A percentile compares a stretch with the other conserved stretches of the same genome.
Evolutionary conservation across 1,140 invertebrate species (phyloP).

Genomic region (Catajapyx aquilonaris): DNA sequence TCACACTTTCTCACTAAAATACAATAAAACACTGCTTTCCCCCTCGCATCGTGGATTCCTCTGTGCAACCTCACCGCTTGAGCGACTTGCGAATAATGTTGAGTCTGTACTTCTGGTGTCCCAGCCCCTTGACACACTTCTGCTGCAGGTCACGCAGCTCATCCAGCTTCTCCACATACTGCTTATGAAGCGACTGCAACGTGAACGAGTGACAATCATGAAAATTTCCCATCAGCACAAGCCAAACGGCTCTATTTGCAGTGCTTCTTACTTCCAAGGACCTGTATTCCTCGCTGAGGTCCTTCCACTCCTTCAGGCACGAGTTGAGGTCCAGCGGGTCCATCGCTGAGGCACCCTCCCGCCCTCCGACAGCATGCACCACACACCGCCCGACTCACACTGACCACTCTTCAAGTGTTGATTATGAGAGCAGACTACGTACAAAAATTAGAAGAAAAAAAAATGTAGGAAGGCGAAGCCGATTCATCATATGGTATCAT

Average conservation of each 20-base stretch:
- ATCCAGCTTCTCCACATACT: slow-evolving; percentile 63
- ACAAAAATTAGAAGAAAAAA: no score
- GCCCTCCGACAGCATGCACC: no score
- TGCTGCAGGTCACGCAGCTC: slow-evolving; percentile 60
- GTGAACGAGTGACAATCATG: no score
- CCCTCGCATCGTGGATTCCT: not conserved
- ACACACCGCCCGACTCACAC: no score
- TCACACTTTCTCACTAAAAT: slow-evolving; percentile 1
- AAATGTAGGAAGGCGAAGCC: no score
- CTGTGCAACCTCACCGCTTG: slow-evolving; percentile 36
- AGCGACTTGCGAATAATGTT: slow-evolving; percentile 52
- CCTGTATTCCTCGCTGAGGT: slow-evolving; percentile 51
- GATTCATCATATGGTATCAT: no score
- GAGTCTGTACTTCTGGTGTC: slow-evolving; percentile 75
- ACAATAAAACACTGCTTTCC: slow-evolving; percentile 1
- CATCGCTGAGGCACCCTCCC: no score
- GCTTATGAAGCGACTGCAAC: slow-evolving; percentile 49
- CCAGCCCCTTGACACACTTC: slow-evolving; percentile 68
- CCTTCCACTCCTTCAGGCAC: slow-evolving; percentile 54
- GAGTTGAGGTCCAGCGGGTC: slow-evolving; percentile 25
- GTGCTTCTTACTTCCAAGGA: slow-evolving; percentile 36
- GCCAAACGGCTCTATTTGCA: not conserved
- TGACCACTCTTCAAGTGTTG: no score
- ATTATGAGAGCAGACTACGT: no score
- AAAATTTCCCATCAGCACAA: slow-evolving; percentile 7